Base-by-base conservation (phyloP, 2,797 vertebrate genomes). In the Mareca penelope region DNA sequence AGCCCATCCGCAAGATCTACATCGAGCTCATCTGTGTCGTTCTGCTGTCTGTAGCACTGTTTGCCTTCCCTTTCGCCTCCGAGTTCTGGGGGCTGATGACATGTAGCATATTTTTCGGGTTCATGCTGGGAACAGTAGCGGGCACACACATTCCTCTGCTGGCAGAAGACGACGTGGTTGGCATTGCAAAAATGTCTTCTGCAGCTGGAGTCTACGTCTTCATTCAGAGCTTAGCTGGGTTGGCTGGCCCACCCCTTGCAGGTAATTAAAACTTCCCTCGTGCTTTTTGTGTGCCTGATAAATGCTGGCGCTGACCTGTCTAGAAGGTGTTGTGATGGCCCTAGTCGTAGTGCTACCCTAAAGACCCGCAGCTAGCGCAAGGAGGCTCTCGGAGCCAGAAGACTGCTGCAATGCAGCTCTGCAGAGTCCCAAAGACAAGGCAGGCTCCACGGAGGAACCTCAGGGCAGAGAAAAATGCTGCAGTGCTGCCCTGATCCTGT, bases 181-280 rank as follows among this genome's bases (percentile, higher is more conserved):
- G 99, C 18, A 98, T 99, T 2, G 98, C 99, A 76, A 98, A 97
- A 97, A 99, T 99, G 99, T 96, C 99, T 5, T 99, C 99, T 7
- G 99, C 99, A 1, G 99, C 98, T 4, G 99, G 99, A 3, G 98
- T 99, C 95, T 99, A 99, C 0, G 98, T 99, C 80, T 99, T 98
- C 97, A 98, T 99, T 85, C 99, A 99, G 7, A 99, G 99, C 97
- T 98, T 99, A 61, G 97, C 99, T 17, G 99, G 99, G 75, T 98
- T 99, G 97, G 99, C 98, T 4, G 99, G 99, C 92, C 99, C 99
- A 67, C 99, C 99, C 55, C 98, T 99, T 12, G 99, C 98, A 98
- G 99, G 99, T 99, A 98, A 97, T 68, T 7, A 11, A 57, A 22
- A 42, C 44, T 76, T 46, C 3, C 2, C 2, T 7, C 3, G 53